Evolutionary conservation across 2,113 vertebrate species (phyloP).

Genomic region (Recurvirostra avosetta): DNA sequence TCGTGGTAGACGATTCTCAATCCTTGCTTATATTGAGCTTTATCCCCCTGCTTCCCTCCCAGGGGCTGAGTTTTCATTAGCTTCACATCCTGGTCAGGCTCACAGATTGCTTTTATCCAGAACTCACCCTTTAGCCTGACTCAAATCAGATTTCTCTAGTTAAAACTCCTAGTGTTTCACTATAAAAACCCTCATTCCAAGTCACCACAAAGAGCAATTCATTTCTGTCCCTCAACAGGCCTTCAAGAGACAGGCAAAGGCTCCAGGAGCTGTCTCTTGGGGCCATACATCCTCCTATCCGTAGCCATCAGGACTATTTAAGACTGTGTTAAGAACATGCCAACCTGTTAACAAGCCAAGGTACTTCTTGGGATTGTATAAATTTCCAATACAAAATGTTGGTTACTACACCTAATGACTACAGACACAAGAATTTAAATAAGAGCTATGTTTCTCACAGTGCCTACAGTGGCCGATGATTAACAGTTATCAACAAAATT

Average conservation of each 20-base stretch:
- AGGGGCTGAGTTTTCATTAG: background rate
- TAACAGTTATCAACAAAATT: background rate
- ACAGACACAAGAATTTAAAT: background rate
- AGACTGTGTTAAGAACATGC: background rate
- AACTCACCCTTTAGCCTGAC: background rate
- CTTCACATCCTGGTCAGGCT: background rate
- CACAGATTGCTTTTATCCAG: background rate
- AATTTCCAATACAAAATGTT: accelerated
- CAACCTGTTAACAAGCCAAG: background rate
- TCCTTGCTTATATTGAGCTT: background rate
- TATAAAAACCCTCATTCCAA: background rate
- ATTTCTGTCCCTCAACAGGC: background rate
- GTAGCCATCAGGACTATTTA: background rate
- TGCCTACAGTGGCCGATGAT: background rate
- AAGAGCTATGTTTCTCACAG: accelerated
- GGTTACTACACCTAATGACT: background rate
- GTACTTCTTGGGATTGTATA: background rate
- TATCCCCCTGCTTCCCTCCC: background rate
- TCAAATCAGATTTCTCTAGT: conserved; percentile 10
- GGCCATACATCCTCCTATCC: background rate
- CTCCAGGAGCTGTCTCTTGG: background rate
- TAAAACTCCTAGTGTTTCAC: conserved; percentile 35
- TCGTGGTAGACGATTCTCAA: background rate
- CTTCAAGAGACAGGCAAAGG: background rate
- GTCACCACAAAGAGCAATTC: conserved; percentile 32